Percentiles rank a stretch among this genome's conserved stretches.
Evolutionary conservation across 2,888 invertebrate species (phyloP).

Genomic region (Clivina fossor): DNA sequence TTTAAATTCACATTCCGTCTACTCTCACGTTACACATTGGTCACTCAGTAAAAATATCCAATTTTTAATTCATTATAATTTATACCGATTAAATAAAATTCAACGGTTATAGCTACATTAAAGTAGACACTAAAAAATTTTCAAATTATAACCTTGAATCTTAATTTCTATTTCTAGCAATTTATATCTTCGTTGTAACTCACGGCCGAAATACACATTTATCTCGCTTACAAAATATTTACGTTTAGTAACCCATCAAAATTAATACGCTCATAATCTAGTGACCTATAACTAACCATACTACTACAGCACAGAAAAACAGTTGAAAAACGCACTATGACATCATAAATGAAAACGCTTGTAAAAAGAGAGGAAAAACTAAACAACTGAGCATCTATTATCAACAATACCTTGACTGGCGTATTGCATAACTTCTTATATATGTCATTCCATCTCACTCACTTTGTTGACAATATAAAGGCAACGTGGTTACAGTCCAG

Average conservation of each 20-base stretch:
- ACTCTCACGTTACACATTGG: too few relatives aligned
- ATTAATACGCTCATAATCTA: slow-evolving; percentile 7
- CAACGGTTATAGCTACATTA: too few relatives aligned
- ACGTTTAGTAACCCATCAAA: background rate
- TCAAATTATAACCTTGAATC: slow-evolving; percentile 2
- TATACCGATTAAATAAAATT: too few relatives aligned
- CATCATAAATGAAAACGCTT: too few relatives aligned
- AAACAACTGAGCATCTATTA: too few relatives aligned
- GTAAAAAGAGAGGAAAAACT: too few relatives aligned
- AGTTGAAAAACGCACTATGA: too few relatives aligned
- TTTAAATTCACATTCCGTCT: too few relatives aligned
- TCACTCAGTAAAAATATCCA: too few relatives aligned
- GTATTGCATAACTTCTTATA: slow-evolving; percentile 30
- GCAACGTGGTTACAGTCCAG: background rate
- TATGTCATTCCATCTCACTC: slow-evolving; percentile 19
- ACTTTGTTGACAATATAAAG: slow-evolving; percentile 12
- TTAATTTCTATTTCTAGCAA: slow-evolving; percentile 7
- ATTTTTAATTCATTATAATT: too few relatives aligned
- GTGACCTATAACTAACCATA: slow-evolving; percentile 8
- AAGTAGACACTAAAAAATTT: background rate
- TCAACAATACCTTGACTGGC: slow-evolving; percentile 22
- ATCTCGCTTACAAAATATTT: background rate
- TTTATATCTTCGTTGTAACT: background rate
- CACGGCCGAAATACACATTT: too few relatives aligned
- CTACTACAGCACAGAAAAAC: too few relatives aligned